phyloP scores from a whole-genome alignment of 1,140 invertebrate genomes.

The Anastrepha ludens region DNA sequence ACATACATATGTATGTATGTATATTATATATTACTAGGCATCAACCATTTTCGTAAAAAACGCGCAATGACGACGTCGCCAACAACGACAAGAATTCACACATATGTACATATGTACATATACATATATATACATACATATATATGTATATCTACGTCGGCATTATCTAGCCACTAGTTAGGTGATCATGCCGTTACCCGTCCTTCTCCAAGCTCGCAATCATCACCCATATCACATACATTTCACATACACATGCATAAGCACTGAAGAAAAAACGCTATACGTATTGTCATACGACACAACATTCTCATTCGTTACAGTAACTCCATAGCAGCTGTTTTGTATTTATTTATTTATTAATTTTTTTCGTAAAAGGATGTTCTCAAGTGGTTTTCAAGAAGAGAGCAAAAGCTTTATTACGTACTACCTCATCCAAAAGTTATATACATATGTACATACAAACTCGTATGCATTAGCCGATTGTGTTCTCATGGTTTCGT shows the following conservation, averaged over 20 bases:
- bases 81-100: too few species aligned
- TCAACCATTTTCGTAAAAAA: too few species aligned
- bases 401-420: background rate
- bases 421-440: background rate
- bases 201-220: too few species aligned
- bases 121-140: too few species aligned
- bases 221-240: too few species aligned
- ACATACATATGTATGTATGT: background rate
- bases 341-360: conserved; percentile 1
- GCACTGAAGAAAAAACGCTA: background rate
- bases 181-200: too few species aligned
- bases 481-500: conserved; percentile 40
- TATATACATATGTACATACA: background rate
- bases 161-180: too few species aligned
- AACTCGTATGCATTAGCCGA: background rate
- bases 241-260: background rate
- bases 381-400: background rate
- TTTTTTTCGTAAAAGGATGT: background rate
- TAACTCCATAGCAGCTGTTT: conserved; percentile 24
- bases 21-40: background rate
- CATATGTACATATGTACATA: too few species aligned
- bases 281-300: background rate
- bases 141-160: too few species aligned
- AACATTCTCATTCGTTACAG: background rate
- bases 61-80: too few species aligned